phyloP scores from a whole-genome alignment of 2,888 invertebrate species.

The Mesochorus sp. region DNA sequence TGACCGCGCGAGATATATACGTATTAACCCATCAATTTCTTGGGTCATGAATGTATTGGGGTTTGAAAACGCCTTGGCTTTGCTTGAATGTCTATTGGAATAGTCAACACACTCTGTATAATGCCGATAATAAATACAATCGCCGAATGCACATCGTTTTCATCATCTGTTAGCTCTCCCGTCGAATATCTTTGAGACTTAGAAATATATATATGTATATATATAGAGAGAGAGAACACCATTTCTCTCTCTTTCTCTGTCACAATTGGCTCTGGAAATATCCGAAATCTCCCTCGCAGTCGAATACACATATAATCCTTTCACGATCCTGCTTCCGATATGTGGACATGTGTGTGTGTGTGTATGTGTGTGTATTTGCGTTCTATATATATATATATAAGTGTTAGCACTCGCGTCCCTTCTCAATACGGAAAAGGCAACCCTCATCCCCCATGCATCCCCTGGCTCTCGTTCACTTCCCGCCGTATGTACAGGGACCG shows the following conservation, averaged over 20 bases:
- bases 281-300: constrained; percentile 37
- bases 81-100: too few species aligned
- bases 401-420: constrained; percentile 6
- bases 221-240: too few species aligned
- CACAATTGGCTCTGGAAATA: constrained; percentile 40
- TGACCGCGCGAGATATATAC: too few species aligned
- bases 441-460: constrained; percentile 5
- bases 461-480: constrained; percentile 53
- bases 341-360: too few species aligned
- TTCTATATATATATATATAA: too few species aligned
- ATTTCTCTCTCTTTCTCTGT: neutral
- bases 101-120: constrained; percentile 18
- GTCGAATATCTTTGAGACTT: too few species aligned
- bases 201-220: too few species aligned
- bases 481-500: constrained; percentile 46
- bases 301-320: constrained; percentile 4
- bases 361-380: too few species aligned
- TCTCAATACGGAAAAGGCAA: constrained; percentile 31
- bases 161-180: too few species aligned
- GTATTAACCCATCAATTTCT: too few species aligned
- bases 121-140: constrained; percentile 47
- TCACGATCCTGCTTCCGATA: constrained; percentile 12
- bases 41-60: too few species aligned
- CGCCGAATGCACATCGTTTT: constrained; percentile 23
- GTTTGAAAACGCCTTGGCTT: too few species aligned